phyloP scores from a whole-genome alignment of 2,888 invertebrate species.

The Auanema freiburgensis region DNA sequence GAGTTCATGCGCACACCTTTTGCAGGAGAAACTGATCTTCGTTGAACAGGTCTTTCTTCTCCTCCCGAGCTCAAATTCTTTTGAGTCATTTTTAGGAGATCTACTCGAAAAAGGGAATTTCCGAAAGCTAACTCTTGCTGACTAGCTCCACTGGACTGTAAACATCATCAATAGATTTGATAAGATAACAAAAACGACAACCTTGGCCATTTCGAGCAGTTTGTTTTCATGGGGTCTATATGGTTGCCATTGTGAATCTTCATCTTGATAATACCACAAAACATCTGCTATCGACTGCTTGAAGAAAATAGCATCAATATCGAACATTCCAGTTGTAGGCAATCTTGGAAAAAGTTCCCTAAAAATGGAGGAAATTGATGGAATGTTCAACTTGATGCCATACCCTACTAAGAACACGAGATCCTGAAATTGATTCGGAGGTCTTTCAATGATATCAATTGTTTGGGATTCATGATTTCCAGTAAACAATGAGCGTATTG shows the following conservation, averaged over 20 bases:
- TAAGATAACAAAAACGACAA: neutral
- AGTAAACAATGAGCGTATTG: constrained; percentile 88
- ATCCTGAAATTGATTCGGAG: constrained; percentile 94
- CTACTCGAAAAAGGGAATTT: constrained; percentile 90
- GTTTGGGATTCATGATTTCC: constrained; percentile 71
- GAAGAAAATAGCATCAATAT: constrained; percentile 75
- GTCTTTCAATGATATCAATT: constrained; percentile 74
- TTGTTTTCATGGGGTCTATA: constrained; percentile 23
- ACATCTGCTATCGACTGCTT: constrained; percentile 11
- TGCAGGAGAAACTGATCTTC: constrained; percentile 63
- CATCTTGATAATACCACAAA: constrained; percentile 32
- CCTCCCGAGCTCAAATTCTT: constrained; percentile 92
- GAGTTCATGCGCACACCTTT: constrained; percentile 10
- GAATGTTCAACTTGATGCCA: neutral
- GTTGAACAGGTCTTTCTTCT: constrained; percentile 86
- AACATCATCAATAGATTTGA: neutral
- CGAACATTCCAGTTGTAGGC: constrained; percentile 91
- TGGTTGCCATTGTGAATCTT: constrained; percentile 27
- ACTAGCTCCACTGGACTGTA: constrained; percentile 15
- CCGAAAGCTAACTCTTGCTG: constrained; percentile 23
- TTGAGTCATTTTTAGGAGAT: constrained; percentile 95
- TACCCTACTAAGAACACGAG: constrained; percentile 90
- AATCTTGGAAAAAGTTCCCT: constrained; percentile 91
- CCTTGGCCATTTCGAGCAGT: constrained; percentile 27
- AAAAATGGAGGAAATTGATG: constrained; percentile 22